Percentiles rank a stretch among this genome's conserved stretches.
phyloP scores from a whole-genome alignment of 37 sponge, comb jelly and placozoan genomes.

The Petrosia ficiformis region DNA sequence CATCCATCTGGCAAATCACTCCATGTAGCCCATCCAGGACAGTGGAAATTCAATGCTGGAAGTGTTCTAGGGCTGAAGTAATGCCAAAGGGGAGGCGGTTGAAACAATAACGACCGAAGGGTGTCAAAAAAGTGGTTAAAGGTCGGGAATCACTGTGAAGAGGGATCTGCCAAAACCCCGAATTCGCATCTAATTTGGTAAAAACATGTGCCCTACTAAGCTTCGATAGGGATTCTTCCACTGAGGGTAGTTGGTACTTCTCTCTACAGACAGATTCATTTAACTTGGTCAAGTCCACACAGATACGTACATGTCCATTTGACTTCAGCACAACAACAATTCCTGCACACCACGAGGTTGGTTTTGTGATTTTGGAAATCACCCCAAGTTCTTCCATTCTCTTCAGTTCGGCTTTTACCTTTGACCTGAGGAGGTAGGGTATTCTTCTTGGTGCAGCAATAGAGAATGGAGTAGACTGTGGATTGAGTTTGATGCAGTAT shows the following conservation, averaged over 20 bases:
- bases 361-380: slow-evolving; percentile 7
- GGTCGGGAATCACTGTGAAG: slow-evolving; percentile 9
- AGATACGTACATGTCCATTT: slow-evolving; percentile 13
- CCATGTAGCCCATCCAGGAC: slow-evolving; percentile 20
- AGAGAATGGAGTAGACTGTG: neutral
- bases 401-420: slow-evolving; percentile 21
- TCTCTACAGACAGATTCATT: slow-evolving; percentile 23
- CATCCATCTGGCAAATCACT: slow-evolving; percentile 19
- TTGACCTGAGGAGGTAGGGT: neutral
- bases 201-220: neutral
- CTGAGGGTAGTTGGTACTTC: slow-evolving; percentile 8
- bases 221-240: slow-evolving; percentile 16
- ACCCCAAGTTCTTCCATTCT: slow-evolving; percentile 34
- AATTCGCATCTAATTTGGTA: slow-evolving; percentile 29
- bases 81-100: slow-evolving; percentile 38
- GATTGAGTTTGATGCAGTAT: slow-evolving; percentile 3
- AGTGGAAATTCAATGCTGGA: slow-evolving; percentile 5
- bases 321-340: slow-evolving; percentile 19
- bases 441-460: slow-evolving; percentile 18
- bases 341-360: slow-evolving; percentile 14
- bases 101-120: slow-evolving; percentile 28
- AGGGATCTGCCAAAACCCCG: slow-evolving; percentile 43
- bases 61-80: slow-evolving; percentile 8
- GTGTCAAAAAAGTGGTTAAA: slow-evolving; percentile 40
- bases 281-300: slow-evolving; percentile 25